These are phyloP conservation scores for Caenorhabditis sulstoni DNA, from an alignment of 2,888 invertebrate genomes.

Conservation along the genomic window DNA sequence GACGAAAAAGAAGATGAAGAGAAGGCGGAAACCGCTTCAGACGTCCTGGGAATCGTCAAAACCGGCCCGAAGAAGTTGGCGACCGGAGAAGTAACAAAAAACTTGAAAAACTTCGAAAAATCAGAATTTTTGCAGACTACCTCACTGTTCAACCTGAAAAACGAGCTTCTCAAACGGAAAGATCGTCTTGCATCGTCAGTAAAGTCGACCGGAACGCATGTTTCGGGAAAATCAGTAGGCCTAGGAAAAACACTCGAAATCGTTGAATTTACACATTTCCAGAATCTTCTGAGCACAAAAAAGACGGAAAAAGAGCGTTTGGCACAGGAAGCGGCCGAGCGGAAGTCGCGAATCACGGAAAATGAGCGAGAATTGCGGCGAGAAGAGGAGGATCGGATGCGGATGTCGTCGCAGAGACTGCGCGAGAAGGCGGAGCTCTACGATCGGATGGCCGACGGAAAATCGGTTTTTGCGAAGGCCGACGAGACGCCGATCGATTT, in stretches of 20 bases:
- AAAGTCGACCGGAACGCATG: conserved; percentile 25
- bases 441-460: conserved; percentile 69
- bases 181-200: conserved; percentile 5
- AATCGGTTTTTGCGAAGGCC: conserved; percentile 55
- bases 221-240: conserved; percentile 51
- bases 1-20: conserved; percentile 34
- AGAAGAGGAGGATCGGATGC: conserved; percentile 67
- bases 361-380: conserved; percentile 58
- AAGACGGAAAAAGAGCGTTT: conserved; percentile 60
- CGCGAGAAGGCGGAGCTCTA: conserved; percentile 72
- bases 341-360: conserved; percentile 58
- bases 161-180: conserved; percentile 57
- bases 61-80: conserved; percentile 54
- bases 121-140: conserved; percentile 24
- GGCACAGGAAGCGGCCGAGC: conserved; percentile 30
- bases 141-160: conserved; percentile 62
- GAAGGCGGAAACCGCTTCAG: conserved; percentile 19
- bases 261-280: conserved; percentile 7
- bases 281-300: conserved; percentile 59
- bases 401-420: conserved; percentile 23
- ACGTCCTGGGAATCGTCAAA: conserved; percentile 37
- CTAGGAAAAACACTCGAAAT: too few species aligned
- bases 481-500: conserved; percentile 72
- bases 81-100: conserved; percentile 54
- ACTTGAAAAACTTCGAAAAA: not conserved